A percentile compares a stretch with the other conserved stretches of the same genome.
Evolutionary conservation across 2,888 invertebrate genomes (phyloP).

Genomic region (Lepidonotus clava): DNA sequence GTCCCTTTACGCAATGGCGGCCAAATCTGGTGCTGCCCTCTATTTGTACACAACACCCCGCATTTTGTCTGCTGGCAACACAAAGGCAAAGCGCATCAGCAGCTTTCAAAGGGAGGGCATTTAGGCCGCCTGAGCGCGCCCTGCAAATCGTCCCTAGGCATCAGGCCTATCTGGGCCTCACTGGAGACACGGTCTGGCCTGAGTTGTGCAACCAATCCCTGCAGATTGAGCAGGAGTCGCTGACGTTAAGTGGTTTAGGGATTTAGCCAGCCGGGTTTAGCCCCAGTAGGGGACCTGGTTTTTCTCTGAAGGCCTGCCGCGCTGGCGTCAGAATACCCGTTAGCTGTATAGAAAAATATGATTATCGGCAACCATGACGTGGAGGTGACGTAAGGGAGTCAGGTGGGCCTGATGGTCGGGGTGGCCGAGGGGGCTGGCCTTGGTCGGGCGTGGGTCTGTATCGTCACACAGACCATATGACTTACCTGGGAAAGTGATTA

Average conservation of each 20-base stretch:
- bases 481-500: not conserved
- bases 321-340: not conserved
- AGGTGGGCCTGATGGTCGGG: not conserved
- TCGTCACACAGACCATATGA: not conserved
- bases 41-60: conserved; percentile 47
- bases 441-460: not conserved
- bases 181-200: not conserved
- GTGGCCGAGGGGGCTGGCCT: not conserved
- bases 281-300: not conserved
- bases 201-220: conserved; percentile 18
- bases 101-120: not conserved
- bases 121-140: not conserved
- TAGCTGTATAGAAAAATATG: not conserved
- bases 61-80: conserved; percentile 22
- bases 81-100: conserved; percentile 42
- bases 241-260: not conserved
- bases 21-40: conserved; percentile 27
- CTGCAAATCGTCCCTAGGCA: not conserved
- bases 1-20: conserved; percentile 42
- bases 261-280: not conserved
- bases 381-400: not conserved
- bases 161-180: not conserved
- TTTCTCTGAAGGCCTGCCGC: not conserved
- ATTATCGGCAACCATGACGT: not conserved
- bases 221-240: not conserved